Evolutionary conservation across 2,113 vertebrate species (phyloP).

Genomic region (Entosphenus tridentatus): DNA sequence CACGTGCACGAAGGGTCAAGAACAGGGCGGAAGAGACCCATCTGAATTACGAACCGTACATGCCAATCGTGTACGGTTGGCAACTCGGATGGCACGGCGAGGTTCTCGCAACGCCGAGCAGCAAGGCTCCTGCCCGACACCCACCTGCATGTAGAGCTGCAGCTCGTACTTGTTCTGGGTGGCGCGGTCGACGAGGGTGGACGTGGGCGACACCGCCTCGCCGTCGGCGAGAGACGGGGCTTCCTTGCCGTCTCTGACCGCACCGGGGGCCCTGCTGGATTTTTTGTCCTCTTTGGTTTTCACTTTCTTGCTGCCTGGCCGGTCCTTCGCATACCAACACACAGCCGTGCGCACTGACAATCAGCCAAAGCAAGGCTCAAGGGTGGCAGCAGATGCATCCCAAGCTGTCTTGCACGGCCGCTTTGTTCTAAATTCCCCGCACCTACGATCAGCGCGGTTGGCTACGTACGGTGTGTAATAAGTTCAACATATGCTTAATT

Average conservation of each 20-base stretch:
- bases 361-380: neutral
- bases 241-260: slow-evolving; percentile 11
- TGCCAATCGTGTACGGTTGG: too few species aligned
- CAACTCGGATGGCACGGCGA: neutral
- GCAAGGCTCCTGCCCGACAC: slow-evolving; percentile 6
- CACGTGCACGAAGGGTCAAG: neutral
- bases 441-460: neutral
- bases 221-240: neutral
- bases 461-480: neutral
- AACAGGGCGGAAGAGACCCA: neutral
- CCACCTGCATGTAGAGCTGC: slow-evolving; percentile 25
- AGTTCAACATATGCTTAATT: slow-evolving; percentile 20
- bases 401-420: neutral
- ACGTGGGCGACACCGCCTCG: slow-evolving; percentile 9
- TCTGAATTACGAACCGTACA: neutral
- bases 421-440: neutral
- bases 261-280: slow-evolving; percentile 5
- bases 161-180: slow-evolving; percentile 20
- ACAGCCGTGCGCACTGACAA: neutral
- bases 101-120: neutral
- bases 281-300: slow-evolving; percentile 23
- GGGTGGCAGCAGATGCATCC: neutral
- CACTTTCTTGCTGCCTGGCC: slow-evolving; percentile 18
- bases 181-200: slow-evolving; percentile 14
- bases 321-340: slow-evolving; percentile 18